Percentiles rank a stretch among this genome's conserved stretches.
Conservation (phyloP, 2,113 vertebrate genomes). For the Sinocyclocheilus maitianheensis region DNA sequence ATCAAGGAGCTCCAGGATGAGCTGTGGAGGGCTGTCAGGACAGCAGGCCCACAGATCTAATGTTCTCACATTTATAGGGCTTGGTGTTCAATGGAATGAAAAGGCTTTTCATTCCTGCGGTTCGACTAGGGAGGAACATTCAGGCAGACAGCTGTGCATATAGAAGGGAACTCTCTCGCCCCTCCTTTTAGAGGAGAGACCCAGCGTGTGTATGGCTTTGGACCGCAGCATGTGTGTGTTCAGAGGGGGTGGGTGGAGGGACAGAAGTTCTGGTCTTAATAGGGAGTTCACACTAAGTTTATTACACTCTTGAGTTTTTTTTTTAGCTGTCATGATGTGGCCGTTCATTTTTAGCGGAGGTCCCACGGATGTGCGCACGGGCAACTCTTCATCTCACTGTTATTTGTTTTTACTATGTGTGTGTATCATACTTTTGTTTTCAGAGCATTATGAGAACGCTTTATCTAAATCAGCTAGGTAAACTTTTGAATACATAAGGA, state of each 20-base stretch:
- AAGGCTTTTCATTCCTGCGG: conserved; percentile 34
- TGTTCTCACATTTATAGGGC: conserved; percentile 19
- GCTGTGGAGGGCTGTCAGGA: not conserved
- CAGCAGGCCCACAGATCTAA: conserved; percentile 27
- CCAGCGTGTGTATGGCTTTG: conserved; percentile 38
- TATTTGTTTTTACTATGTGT: conserved; percentile 35
- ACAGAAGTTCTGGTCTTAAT: conserved; percentile 28
- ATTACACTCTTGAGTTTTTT: conserved; percentile 40
- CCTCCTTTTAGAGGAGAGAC: conserved; percentile 26
- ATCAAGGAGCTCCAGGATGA: conserved; percentile 28
- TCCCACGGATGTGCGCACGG: conserved; percentile 47
- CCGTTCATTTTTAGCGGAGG: conserved; percentile 38
- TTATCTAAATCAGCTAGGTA: not conserved
- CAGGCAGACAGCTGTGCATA: conserved; percentile 49
- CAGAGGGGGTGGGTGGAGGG: not conserved
- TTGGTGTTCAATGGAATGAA: conserved; percentile 49
- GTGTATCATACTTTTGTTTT: conserved; percentile 17
- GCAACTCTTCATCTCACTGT: conserved; percentile 30
- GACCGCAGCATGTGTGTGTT: conserved; percentile 25
- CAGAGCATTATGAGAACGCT: not conserved
- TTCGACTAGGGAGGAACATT: conserved; percentile 25
- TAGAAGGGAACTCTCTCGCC: conserved; percentile 24
- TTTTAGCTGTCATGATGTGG: conserved; percentile 22
- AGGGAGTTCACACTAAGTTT: conserved; percentile 48
- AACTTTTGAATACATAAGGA: not conserved